phyloP scores from a whole-genome alignment of 2,797 vertebrate genomes.

The Hippopotamyrus pictus region DNA sequence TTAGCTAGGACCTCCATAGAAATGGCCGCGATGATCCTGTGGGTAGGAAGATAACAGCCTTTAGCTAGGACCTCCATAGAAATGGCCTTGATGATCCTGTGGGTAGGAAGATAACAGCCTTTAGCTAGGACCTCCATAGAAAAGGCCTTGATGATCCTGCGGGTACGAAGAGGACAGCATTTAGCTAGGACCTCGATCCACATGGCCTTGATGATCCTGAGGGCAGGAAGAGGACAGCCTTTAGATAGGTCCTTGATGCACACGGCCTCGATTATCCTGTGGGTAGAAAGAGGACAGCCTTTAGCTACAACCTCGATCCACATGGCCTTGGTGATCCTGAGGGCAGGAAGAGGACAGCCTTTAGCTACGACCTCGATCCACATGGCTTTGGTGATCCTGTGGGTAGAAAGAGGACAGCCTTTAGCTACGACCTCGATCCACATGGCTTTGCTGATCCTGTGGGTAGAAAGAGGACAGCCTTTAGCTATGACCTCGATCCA shows the following conservation, averaged over 20 bases:
- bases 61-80: neutral
- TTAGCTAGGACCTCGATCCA: neutral
- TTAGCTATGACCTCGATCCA: neutral
- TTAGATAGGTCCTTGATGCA: neutral
- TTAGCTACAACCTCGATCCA: no score
- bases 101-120: neutral
- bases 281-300: neutral
- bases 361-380: no score
- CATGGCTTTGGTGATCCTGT: no score
- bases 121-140: neutral
- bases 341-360: neutral
- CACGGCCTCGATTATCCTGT: neutral
- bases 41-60: neutral
- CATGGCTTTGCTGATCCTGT: neutral
- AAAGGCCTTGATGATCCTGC: neutral
- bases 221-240: neutral
- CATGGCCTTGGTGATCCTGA: no score
- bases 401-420: neutral
- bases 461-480: neutral
- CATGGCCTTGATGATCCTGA: slow-evolving; percentile 70
- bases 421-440: neutral
- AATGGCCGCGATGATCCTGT: neutral
- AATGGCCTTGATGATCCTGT: neutral
- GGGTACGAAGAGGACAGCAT: neutral
- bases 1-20: neutral